Evolutionary conservation across 2,113 vertebrate species (phyloP).

Genomic region (Dolichallabes microphthalmus): DNA sequence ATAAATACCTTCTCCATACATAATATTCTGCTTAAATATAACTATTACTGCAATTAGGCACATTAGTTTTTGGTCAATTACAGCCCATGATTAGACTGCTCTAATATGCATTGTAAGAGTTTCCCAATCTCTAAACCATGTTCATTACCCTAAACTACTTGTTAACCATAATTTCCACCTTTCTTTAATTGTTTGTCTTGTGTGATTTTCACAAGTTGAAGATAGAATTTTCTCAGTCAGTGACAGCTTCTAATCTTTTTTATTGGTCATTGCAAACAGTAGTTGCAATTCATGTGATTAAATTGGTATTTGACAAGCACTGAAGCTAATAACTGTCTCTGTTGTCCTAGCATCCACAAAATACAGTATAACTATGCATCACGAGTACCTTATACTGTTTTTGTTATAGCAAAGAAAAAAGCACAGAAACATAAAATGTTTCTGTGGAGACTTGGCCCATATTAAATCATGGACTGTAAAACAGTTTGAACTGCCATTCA

Average conservation of each 20-base stretch:
- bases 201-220: neutral
- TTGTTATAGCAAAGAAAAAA: neutral
- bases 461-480: neutral
- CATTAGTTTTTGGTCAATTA: neutral
- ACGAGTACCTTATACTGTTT: neutral
- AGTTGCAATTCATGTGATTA: neutral
- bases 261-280: neutral
- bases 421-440: neutral
- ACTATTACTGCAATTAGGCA: neutral
- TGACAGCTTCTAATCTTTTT: neutral
- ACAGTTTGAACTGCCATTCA: neutral
- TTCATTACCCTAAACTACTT: neutral
- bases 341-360: no score
- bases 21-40: neutral
- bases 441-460: constrained; percentile 2
- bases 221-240: neutral
- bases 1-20: neutral
- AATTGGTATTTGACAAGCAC: neutral
- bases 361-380: neutral
- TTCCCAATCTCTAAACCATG: neutral
- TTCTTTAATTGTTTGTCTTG: constrained; percentile 1
- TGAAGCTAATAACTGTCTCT: neutral
- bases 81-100: neutral
- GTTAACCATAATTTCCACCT: neutral
- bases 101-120: neutral